Percentiles rank a stretch among this genome's conserved stretches.
phyloP scores from a whole-genome alignment of 2,797 vertebrate genomes.

The Lagodon rhomboides region DNA sequence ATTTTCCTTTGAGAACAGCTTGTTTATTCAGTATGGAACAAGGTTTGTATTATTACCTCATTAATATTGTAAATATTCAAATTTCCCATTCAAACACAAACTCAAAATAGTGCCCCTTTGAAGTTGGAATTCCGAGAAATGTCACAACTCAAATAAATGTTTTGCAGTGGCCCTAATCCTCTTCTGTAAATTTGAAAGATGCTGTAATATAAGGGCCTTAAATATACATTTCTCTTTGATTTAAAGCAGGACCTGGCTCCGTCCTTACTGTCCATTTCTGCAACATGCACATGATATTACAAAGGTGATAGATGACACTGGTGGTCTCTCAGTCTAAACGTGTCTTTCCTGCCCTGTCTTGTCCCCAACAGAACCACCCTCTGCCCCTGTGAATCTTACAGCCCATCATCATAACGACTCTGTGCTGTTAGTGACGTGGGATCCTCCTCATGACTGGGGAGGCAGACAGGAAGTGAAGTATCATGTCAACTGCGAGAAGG shows the following conservation, averaged over 20 bases:
- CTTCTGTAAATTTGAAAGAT: not conserved
- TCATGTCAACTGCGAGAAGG: conserved; percentile 62
- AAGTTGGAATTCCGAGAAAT: too few relatives aligned
- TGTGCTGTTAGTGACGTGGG: conserved; percentile 67
- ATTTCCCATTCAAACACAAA: too few relatives aligned
- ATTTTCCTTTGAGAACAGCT: too few relatives aligned
- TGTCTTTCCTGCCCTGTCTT: not conserved
- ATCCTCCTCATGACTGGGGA: conserved; percentile 69
- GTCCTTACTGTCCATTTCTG: not conserved
- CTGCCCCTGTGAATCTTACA: conserved; percentile 73
- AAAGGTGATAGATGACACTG: not conserved
- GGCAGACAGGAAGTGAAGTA: conserved; percentile 74
- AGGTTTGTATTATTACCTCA: too few relatives aligned
- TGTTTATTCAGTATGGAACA: too few relatives aligned
- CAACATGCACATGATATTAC: not conserved
- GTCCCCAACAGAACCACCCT: conserved; percentile 72
- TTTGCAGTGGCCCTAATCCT: too few relatives aligned
- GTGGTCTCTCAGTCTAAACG: not conserved
- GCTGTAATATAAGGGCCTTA: not conserved
- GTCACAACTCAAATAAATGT: too few relatives aligned
- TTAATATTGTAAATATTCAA: too few relatives aligned
- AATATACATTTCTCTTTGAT: not conserved
- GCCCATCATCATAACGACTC: conserved; percentile 42
- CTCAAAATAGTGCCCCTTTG: too few relatives aligned
- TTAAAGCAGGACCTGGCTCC: not conserved